These are phyloP conservation scores for Typhlomys cinereus DNA, from an alignment of 2,113 vertebrate species.

Conservation along the genomic window DNA sequence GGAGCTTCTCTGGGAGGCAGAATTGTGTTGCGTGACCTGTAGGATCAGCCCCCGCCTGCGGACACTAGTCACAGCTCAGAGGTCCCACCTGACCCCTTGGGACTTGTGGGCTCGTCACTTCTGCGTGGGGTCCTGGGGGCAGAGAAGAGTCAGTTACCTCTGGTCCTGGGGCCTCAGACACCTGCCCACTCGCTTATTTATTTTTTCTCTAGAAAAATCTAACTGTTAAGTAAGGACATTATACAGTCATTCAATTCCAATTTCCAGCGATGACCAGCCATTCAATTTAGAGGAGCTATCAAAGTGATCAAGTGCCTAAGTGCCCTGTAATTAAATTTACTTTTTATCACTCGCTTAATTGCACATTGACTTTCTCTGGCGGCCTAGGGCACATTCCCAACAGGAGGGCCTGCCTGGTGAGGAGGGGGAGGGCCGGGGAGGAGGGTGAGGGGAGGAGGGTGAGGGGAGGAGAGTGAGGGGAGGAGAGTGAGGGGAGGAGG, in stretches of 20 bases:
- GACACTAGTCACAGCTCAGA: rapidly evolving
- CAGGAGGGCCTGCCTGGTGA: not conserved
- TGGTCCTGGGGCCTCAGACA: not conserved
- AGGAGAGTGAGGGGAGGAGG: too few relatives aligned
- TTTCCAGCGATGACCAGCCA: slow-evolving; percentile 6
- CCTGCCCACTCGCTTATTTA: not conserved
- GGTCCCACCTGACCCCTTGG: too few relatives aligned
- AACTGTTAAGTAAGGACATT: not conserved
- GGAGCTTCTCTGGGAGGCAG: not conserved
- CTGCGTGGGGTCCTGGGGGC: rapidly evolving
- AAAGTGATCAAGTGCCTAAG: not conserved
- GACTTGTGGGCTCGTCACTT: not conserved
- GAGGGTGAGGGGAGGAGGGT: too few relatives aligned
- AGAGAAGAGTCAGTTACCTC: not conserved
- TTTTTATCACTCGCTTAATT: slow-evolving; percentile 29
- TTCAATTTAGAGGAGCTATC: not conserved
- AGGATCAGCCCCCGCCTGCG: rapidly evolving
- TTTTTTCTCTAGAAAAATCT: not conserved
- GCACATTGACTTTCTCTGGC: not conserved
- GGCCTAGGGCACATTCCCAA: not conserved
- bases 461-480: too few relatives aligned
- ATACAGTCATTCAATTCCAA: slow-evolving; percentile 16
- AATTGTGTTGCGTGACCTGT: rapidly evolving
- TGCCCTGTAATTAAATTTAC: slow-evolving; percentile 44
- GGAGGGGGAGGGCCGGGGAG: too few relatives aligned